Evolutionary conservation across 1,140 invertebrate genomes (phyloP).

Genomic region (Limonius californicus): DNA sequence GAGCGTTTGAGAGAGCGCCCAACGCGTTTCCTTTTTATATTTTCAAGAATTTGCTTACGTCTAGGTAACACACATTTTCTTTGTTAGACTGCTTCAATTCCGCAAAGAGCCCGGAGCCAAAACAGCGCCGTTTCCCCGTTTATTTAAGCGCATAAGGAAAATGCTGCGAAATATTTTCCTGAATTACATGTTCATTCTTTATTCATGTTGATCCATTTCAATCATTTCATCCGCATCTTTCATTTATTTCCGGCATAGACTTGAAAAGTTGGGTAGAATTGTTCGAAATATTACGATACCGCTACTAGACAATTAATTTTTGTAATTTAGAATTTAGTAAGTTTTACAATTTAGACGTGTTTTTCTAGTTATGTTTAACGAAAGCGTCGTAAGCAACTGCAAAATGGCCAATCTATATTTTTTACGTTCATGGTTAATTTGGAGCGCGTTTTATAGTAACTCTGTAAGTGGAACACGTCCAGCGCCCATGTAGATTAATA

Average conservation of each 20-base stretch:
- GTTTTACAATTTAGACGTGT: too few species aligned
- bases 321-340: too few species aligned
- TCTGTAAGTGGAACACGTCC: background rate
- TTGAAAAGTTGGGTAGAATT: background rate
- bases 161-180: background rate
- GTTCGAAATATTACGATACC: background rate
- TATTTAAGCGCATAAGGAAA: conserved; percentile 1
- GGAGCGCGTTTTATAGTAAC: background rate
- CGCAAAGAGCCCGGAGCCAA: conserved; percentile 1
- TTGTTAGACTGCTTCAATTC: too few species aligned
- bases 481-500: background rate
- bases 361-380: too few species aligned
- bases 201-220: conserved; percentile 11
- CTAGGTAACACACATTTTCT: too few species aligned
- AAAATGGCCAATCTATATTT: background rate
- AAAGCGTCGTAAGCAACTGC: background rate
- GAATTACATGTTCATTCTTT: conserved; percentile 12
- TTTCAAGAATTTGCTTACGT: too few species aligned
- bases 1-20: too few species aligned
- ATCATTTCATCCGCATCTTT: conserved; percentile 10
- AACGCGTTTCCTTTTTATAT: too few species aligned
- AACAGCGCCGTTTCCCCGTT: background rate
- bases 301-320: too few species aligned
- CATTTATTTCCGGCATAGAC: background rate
- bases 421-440: background rate